Conservation (phyloP, 2,113 vertebrate species). For the Mustela lutreola region DNA sequence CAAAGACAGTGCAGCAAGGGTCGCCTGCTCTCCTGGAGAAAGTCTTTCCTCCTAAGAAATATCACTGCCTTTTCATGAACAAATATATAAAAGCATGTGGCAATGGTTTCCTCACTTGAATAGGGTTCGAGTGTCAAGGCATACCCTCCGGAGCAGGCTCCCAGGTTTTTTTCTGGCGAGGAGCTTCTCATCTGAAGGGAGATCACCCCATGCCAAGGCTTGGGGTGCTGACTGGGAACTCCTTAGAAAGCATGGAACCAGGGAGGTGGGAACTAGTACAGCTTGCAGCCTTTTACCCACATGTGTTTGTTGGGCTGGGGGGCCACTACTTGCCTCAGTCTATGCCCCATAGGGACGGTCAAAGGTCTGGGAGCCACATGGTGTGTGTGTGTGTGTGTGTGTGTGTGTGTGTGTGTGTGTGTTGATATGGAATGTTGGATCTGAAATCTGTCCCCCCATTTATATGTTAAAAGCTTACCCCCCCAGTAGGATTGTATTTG, state of each 20-base stretch:
- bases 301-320: neutral
- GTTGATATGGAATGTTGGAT: neutral
- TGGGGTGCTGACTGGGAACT: accelerated
- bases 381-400: neutral
- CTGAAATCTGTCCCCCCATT: neutral
- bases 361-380: neutral
- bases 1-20: neutral
- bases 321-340: too few species aligned
- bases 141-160: neutral
- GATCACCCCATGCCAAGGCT: neutral
- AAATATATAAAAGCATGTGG: neutral
- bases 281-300: neutral
- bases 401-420: neutral
- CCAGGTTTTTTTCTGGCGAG: neutral
- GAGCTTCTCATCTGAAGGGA: neutral
- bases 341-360: accelerated
- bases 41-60: neutral
- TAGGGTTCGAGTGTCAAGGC: neutral
- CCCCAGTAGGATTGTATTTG: neutral
- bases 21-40: neutral
- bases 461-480: neutral
- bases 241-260: accelerated
- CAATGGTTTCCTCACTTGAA: neutral
- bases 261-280: accelerated
- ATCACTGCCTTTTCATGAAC: neutral